phyloP scores from a whole-genome alignment of 2,888 invertebrate species.

The Perithous albicinctus region DNA sequence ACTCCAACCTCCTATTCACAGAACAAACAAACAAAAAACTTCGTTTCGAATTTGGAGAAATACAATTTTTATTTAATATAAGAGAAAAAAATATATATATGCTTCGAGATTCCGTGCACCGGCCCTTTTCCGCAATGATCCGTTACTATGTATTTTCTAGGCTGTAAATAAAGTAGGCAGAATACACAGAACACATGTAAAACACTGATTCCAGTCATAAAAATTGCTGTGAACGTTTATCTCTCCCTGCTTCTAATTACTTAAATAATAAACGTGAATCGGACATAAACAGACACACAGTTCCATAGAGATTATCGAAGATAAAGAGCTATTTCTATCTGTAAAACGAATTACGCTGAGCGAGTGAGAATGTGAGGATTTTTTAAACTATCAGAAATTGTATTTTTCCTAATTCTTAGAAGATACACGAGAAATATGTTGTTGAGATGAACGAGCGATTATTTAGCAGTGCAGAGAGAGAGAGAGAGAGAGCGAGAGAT shows the following conservation, averaged over 20 bases:
- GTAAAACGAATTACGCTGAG: conserved; percentile 5
- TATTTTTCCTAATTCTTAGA: conserved; percentile 65
- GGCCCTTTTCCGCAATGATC: not conserved
- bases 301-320: conserved; percentile 49
- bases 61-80: conserved; percentile 64
- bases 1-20: not conserved
- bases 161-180: conserved; percentile 80
- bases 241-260: conserved; percentile 25
- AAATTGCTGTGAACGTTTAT: conserved; percentile 54
- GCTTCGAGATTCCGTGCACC: not conserved
- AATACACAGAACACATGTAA: conserved; percentile 72
- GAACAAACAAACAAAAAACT: conserved; percentile 65
- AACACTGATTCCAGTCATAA: conserved; percentile 17
- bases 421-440: conserved; percentile 37
- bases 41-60: conserved; percentile 74
- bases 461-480: conserved; percentile 22
- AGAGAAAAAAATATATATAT: conserved; percentile 2
- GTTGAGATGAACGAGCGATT: conserved; percentile 39
- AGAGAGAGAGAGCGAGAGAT: too few species aligned
- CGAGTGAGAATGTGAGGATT: not conserved
- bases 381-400: conserved; percentile 60
- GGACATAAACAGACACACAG: conserved; percentile 3
- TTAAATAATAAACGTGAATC: conserved; percentile 22
- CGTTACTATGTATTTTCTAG: conserved; percentile 73
- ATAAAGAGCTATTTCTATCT: conserved; percentile 21